Evolutionary conservation across 2,113 vertebrate genomes (phyloP), one percentile per base, ranked within the genome.

Genomic region (Embiotoca jacksoni): DNA sequence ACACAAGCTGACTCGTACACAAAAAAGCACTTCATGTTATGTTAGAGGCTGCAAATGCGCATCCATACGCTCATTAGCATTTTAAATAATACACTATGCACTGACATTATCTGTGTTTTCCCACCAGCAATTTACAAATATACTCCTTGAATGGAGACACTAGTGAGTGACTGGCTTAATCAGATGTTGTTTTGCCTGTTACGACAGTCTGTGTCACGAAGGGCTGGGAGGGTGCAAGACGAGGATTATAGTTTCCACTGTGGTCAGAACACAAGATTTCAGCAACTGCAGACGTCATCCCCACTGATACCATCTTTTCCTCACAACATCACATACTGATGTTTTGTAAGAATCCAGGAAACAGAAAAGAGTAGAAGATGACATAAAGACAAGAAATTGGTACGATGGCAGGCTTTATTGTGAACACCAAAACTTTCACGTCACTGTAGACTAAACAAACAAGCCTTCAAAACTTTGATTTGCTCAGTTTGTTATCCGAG

Each of bases 211-310:
- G 81, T 84, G 72, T 80, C 67, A 69, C 68, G 75, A 81, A 37
- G 41, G n/a, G 6, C 37, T 67, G n/a, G 81, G 70, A 84, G 78
- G 44, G 33, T 59, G 61, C 57, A 37, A 66, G 70, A 73, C 68
- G 49, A 82, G 84, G 89, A 90, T 91, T 89, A 87, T 49, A 88
- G 75, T 89, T 87, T 89, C 89, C 86, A 54, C 62, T 80, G 58
- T 55, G 59, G 57, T 80, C 57, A 9, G 57, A 62, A 5, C 59
- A 75, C 31, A 6, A 80, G 53, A 30, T 41, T 72, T 72, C 9
- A 54, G 47, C 56, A 30, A 36, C 15, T 23, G 32, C 31, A 56
- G 32, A 35, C 0, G 6, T 67, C 61, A 64, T 3, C 31, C 14
- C 6, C 44, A 33, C 35, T 16, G 6, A 9, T 23, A 13, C 3